These are phyloP conservation scores for Scolopax rusticola DNA, from an alignment of 2,797 vertebrate species.

Conservation along the genomic window DNA sequence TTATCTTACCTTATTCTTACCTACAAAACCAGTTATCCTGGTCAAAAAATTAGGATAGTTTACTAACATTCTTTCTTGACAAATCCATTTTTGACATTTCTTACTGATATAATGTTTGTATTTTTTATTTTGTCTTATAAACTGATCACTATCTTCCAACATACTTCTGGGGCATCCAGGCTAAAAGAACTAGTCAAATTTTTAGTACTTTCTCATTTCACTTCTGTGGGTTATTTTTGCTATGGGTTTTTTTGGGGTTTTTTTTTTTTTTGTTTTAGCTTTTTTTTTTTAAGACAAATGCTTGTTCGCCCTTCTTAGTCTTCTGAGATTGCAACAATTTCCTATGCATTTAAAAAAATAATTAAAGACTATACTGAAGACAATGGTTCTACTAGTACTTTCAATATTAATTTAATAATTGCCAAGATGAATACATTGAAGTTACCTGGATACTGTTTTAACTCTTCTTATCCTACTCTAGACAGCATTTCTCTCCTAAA, in stretches of 20 bases:
- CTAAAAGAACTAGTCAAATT: background rate
- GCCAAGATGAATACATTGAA: background rate
- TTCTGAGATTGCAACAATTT: background rate
- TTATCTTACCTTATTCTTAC: background rate
- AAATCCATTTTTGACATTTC: background rate
- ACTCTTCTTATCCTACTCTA: background rate
- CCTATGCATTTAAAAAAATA: background rate
- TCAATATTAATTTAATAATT: background rate
- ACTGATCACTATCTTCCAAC: background rate
- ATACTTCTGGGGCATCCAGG: background rate
- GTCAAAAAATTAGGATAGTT: background rate
- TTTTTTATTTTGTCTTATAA: background rate
- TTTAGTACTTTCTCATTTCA: background rate
- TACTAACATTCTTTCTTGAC: background rate
- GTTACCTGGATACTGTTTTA: background rate
- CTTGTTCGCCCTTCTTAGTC: background rate
- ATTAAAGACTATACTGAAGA: background rate
- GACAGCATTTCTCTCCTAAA: background rate
- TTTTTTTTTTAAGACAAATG: background rate
- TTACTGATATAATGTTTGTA: background rate
- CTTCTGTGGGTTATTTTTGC: background rate
- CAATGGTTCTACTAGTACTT: background rate
- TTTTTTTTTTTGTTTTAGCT: background rate
- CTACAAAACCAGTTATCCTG: background rate
- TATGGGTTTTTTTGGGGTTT: fast-evolving